Base-by-base conservation (phyloP, 2,888 invertebrate species). In the Ornithoptera alexandrae region DNA sequence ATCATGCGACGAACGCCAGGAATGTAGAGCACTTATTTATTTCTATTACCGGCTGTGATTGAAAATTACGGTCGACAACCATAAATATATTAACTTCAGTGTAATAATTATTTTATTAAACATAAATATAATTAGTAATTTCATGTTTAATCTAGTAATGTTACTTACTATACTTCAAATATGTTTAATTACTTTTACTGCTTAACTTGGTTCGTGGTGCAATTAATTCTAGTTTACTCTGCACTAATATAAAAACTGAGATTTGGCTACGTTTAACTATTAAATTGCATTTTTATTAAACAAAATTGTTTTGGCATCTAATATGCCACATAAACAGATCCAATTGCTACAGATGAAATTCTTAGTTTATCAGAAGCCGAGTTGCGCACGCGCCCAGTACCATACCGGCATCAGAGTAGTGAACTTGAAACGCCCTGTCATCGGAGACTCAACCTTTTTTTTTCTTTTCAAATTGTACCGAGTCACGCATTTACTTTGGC, bases 351-450 rank as follows among this genome's bases (percentile, higher is more conserved):
- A 15, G 59, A 24, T 59, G 46, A 65, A 58, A 42, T 7, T 17
- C 3, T 42, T 62, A 12, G 62, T 62, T 62, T 42, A 17, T 56
- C 22, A 10, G 42, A 39, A 53, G 53, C 53, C 5, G 53, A 53
- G n/a, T n/a, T 53, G 53, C 53, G 53, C 53, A 53, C 53, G 18
- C 53, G 53, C 50, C 36, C 15, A 67, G 3, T 59, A 50, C 39
- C 46, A 17, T 42, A 62, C 30, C 42, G 62, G 57, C 62, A 17
- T 62, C 46, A 20, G 57, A 62, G 62, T n/a, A 10, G 30, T 46
- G 22, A 42, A 57, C 30, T 57, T 22, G 46, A 68, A 68, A 50
- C 22, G 68, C 68, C 53, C 59, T 63, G 68, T 68, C 68, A 68
- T 64, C 58, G 30, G 17, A n/a, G 63, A 42, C 68, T 18, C 58